Evolutionary conservation across 2,888 invertebrate genomes (phyloP), one percentile per base, ranked within the genome.

Genomic region (Acronicta aceris): DNA sequence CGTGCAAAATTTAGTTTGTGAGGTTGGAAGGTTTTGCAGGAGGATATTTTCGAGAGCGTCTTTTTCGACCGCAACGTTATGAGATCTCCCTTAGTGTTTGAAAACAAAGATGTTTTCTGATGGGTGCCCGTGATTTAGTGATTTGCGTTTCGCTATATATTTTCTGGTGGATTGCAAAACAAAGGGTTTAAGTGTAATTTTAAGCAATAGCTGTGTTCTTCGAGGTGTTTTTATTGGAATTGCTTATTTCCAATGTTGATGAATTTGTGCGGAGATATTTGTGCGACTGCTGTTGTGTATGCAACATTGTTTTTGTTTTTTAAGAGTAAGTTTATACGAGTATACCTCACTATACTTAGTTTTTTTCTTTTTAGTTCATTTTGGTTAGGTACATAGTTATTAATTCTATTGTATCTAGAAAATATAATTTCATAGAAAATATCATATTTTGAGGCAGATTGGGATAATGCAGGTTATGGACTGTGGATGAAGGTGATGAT

Each of bases 61-160:
- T 79, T 82, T 82, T 87, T 87, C 81, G 86, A 92, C 93, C 93
- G 81, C 93, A 92, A 85, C 76, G 89, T 86, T 90, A 92, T 91
- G 87, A 88, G 91, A 89, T 89, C 87, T 88, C 85, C 79, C 85
- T 86, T 84, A 81, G 83, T 85, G 84, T 83, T 85, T 82, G 89
- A 91, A 92, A 93, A 93, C 93, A 93, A 93, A 91, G 92, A 91
- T 92, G 83, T 78, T 77, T 88, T 87, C 86, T 85, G 87, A 87
- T 88, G 89, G 82, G 83, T 77, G 81, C 71, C 67, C 75, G 76
- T 92, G 92, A 93, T 93, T 93, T 92, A 92, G 85, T 82, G 84
- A 83, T 81, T 85, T 84, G 84, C 74, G 79, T 87, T 84, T 76
- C 58, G 70, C 63, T 70, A 55, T 69, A 70, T 67, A 72, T 65